Percentiles rank a stretch among this genome's conserved stretches.
These are phyloP conservation scores for Dryobotodes eremita DNA, from an alignment of 2,888 invertebrate genomes.

Conservation along the genomic window DNA sequence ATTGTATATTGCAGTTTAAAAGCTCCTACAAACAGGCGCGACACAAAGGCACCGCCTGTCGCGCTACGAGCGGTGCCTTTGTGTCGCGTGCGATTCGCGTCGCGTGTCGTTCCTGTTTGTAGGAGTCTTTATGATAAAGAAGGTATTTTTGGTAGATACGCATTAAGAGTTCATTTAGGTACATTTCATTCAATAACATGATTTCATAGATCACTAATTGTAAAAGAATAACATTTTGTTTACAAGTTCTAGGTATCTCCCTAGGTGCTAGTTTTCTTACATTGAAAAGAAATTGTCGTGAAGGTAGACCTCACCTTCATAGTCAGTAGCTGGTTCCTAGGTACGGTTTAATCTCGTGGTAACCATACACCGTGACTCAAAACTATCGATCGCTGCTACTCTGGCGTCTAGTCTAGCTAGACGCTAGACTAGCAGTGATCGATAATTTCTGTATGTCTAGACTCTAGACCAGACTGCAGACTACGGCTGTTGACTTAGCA, in stretches of 20 bases:
- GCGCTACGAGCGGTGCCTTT: too few species aligned
- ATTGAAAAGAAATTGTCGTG: not conserved
- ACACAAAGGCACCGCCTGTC: too few species aligned
- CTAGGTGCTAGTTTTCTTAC: not conserved
- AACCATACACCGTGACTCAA: conserved; percentile 24
- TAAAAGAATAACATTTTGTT: not conserved
- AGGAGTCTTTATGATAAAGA: too few species aligned
- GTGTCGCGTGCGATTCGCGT: too few species aligned
- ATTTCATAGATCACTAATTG: not conserved
- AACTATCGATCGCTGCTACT: conserved; percentile 51
- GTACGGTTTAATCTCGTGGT: not conserved
- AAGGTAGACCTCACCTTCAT: not conserved
- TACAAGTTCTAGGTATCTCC: not conserved
- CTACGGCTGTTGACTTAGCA: conserved; percentile 9
- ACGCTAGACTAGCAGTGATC: not conserved
- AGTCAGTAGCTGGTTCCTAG: not conserved
- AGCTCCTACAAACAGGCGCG: too few species aligned
- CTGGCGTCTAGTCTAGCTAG: conserved; percentile 48
- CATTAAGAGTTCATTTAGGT: not conserved
- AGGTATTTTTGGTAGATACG: not conserved
- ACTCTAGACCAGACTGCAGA: conserved; percentile 44
- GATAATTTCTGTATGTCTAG: too few species aligned
- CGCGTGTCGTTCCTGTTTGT: too few species aligned
- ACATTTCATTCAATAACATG: not conserved
- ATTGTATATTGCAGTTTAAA: too few species aligned